Percentiles rank a stretch among this genome's conserved stretches.
phyloP scores from a whole-genome alignment of 2,113 vertebrate species.

The Xiphophorus hellerii region DNA sequence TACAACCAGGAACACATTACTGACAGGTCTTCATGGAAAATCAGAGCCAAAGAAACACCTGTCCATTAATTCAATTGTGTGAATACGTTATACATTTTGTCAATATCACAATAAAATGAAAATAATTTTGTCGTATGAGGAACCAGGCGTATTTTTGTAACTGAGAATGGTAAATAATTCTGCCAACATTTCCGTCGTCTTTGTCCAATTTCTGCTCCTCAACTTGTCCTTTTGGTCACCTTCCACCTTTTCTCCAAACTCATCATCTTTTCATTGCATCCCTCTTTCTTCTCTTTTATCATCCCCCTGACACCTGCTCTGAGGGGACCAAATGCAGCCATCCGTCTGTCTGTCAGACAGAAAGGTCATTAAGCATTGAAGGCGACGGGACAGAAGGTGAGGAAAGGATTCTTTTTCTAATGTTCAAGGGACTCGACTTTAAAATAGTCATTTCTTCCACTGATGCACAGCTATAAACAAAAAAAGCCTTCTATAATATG shows the following conservation, averaged over 20 bases:
- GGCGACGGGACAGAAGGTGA: constrained; percentile 42
- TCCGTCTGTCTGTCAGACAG: constrained; percentile 75
- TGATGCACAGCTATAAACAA: neutral
- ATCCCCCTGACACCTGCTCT: constrained; percentile 53
- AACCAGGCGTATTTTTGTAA: neutral
- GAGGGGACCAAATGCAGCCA: constrained; percentile 71
- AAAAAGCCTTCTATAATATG: neutral
- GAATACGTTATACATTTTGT: neutral
- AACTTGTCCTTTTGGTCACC: constrained; percentile 33
- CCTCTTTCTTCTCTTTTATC: constrained; percentile 56
- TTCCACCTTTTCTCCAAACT: constrained; percentile 52
- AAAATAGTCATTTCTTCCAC: neutral
- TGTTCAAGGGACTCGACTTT: constrained; percentile 12
- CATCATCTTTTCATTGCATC: constrained; percentile 54
- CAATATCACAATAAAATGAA: neutral
- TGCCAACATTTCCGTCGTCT: constrained; percentile 22
- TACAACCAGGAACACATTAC: neutral
- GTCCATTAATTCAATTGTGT: neutral
- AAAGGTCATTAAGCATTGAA: constrained; percentile 76
- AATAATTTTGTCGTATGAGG: neutral
- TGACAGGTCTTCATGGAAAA: neutral
- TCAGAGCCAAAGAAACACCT: neutral
- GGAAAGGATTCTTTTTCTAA: constrained; percentile 43
- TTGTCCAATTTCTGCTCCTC: constrained; percentile 31
- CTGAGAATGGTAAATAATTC: neutral